These are phyloP conservation scores for Neoniphon sammara DNA, from an alignment of 2,797 vertebrate genomes.

Conservation along the genomic window DNA sequence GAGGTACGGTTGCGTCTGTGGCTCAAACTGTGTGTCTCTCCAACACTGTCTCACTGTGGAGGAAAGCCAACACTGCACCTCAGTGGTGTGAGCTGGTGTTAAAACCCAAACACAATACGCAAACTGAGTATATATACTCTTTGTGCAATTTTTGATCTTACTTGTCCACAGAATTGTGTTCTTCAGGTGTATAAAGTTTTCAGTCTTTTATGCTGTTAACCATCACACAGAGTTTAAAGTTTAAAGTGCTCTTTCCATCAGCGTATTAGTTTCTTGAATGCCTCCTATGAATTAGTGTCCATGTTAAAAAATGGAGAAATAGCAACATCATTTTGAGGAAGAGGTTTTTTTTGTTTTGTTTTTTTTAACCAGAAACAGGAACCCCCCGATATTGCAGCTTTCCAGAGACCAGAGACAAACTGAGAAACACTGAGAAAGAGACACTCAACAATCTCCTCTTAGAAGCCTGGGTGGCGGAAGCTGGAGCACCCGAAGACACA, in stretches of 20 bases:
- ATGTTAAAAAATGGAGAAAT: neutral
- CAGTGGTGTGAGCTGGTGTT: conserved; percentile 21
- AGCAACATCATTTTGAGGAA: conserved; percentile 67
- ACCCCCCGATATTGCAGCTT: conserved; percentile 25
- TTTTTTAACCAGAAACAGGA: conserved; percentile 62
- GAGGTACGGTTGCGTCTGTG: neutral
- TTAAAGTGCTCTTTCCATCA: conserved; percentile 1
- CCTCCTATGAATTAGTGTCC: conserved; percentile 2
- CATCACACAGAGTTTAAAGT: neutral
- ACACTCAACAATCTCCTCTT: neutral
- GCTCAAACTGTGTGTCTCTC: conserved; percentile 35
- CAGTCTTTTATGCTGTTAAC: neutral
- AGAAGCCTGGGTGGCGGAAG: neutral
- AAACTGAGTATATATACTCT: neutral
- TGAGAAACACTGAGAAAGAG: conserved; percentile 17
- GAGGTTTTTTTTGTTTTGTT: conserved; percentile 35
- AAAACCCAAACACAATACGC: conserved; percentile 32
- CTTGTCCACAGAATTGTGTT: neutral
- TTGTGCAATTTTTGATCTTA: neutral
- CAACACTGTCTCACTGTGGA: conserved; percentile 67
- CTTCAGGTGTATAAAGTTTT: neutral
- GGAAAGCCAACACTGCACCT: conserved; percentile 53
- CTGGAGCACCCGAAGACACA: neutral
- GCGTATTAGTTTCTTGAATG: conserved; percentile 4
- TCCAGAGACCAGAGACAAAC: conserved; percentile 17